Percentiles rank a stretch among this genome's conserved stretches.
These are phyloP conservation scores for Digitonthophagus gazella DNA, from an alignment of 2,888 invertebrate species.

Conservation along the genomic window DNA sequence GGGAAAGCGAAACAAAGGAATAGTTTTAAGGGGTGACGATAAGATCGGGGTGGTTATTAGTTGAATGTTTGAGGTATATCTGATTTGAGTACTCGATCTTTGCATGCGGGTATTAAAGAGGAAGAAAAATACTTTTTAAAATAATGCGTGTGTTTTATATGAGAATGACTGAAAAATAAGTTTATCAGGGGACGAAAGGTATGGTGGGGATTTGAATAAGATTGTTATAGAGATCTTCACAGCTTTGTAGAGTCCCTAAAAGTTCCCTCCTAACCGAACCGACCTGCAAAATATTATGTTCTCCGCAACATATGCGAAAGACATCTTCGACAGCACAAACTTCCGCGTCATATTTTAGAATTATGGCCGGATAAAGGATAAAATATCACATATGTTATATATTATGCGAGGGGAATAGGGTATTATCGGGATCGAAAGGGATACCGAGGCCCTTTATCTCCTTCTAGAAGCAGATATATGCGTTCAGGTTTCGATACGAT, in stretches of 20 bases:
- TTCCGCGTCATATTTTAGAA: not conserved
- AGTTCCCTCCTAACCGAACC: too few species aligned
- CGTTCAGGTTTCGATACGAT: not conserved
- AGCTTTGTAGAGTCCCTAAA: too few species aligned
- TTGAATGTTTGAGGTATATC: too few species aligned
- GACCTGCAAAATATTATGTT: not conserved
- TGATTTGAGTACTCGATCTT: too few species aligned
- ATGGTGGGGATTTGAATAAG: too few species aligned
- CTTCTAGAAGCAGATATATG: not conserved
- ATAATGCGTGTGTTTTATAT: too few species aligned
- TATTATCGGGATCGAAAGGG: conserved; percentile 4
- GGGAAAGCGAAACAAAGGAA: not conserved
- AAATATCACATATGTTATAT: conserved; percentile 15
- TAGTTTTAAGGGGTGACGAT: not conserved
- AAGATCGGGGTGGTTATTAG: not conserved
- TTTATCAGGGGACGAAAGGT: too few species aligned
- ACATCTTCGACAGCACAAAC: not conserved
- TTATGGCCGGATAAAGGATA: conserved; percentile 15
- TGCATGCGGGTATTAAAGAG: too few species aligned
- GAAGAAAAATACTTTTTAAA: too few species aligned
- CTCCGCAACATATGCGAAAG: not conserved
- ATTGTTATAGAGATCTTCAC: too few species aligned
- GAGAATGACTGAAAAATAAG: too few species aligned
- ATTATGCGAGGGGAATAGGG: conserved; percentile 11
- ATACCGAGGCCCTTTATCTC: not conserved